Evolutionary conservation across 2,113 vertebrate species (phyloP).

Genomic region (Protobothrops mucrosquamatus): DNA sequence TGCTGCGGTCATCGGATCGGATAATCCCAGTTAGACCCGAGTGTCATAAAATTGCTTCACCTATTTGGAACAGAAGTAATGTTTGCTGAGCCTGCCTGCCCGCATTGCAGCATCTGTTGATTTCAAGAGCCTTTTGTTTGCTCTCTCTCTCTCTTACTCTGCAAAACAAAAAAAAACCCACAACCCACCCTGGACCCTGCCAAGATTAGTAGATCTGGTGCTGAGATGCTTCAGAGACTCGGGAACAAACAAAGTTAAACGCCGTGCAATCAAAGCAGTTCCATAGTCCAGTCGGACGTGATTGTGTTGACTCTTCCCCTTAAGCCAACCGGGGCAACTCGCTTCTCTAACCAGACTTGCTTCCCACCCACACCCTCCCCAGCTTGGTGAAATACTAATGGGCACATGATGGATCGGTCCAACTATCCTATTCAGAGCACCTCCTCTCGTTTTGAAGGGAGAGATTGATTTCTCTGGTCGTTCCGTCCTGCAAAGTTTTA

Average conservation of each 20-base stretch:
- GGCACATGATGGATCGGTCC: background rate
- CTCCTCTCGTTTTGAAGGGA: constrained; percentile 10
- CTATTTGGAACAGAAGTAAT: background rate
- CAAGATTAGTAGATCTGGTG: background rate
- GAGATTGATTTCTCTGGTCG: constrained; percentile 16
- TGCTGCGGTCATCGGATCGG: background rate
- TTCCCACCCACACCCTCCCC: no score
- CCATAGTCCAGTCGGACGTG: background rate
- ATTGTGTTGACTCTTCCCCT: background rate
- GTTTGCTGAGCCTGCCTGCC: background rate
- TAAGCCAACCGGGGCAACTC: background rate
- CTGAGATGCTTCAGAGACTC: background rate
- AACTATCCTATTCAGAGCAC: constrained; percentile 14
- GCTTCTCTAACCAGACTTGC: background rate
- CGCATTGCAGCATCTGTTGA: constrained; percentile 43
- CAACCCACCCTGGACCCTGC: background rate
- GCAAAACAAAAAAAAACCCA: background rate
- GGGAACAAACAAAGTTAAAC: background rate
- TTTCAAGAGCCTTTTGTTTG: background rate
- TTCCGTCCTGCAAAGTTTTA: background rate
- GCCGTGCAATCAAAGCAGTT: background rate
- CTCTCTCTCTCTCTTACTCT: background rate
- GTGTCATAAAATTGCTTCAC: no score
- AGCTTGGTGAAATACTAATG: background rate
- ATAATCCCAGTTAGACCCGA: background rate